A percentile compares a stretch with the other conserved stretches of the same genome.
These are phyloP conservation scores for Cynopterus brachyotis DNA, from an alignment of 2,113 vertebrate species.

Conservation along the genomic window DNA sequence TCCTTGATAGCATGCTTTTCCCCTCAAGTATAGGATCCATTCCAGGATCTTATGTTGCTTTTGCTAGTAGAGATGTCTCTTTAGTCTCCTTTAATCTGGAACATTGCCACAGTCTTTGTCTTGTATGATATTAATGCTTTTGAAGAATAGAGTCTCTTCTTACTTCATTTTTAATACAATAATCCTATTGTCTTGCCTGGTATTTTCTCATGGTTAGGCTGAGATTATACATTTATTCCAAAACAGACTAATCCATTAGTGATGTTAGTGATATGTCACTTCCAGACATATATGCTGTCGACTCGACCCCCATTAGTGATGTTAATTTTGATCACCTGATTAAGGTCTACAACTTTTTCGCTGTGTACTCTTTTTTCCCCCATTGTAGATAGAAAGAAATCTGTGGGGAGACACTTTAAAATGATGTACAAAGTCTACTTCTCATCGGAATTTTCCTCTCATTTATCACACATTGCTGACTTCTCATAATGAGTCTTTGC, in stretches of 20 bases:
- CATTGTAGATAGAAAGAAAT: not conserved
- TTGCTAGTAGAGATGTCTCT: not conserved
- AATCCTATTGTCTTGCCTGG: not conserved
- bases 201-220: not conserved
- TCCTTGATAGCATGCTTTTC: not conserved
- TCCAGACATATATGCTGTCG: not conserved
- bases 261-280: too few relatives aligned
- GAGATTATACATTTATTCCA: not conserved
- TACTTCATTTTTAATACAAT: not conserved
- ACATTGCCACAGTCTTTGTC: not conserved
- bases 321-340: not conserved
- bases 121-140: not conserved
- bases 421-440: not conserved
- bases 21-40: not conserved
- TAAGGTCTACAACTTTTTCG: not conserved
- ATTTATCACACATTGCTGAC: not conserved
- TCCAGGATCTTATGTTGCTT: not conserved
- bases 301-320: not conserved
- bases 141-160: not conserved
- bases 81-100: not conserved
- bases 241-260: not conserved
- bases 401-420: not conserved
- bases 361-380: not conserved
- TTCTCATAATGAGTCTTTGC: not conserved
- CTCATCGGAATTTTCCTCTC: not conserved